These are phyloP conservation scores for Halyomorpha halys DNA, from an alignment of 1,140 invertebrate species.

Conservation along the genomic window DNA sequence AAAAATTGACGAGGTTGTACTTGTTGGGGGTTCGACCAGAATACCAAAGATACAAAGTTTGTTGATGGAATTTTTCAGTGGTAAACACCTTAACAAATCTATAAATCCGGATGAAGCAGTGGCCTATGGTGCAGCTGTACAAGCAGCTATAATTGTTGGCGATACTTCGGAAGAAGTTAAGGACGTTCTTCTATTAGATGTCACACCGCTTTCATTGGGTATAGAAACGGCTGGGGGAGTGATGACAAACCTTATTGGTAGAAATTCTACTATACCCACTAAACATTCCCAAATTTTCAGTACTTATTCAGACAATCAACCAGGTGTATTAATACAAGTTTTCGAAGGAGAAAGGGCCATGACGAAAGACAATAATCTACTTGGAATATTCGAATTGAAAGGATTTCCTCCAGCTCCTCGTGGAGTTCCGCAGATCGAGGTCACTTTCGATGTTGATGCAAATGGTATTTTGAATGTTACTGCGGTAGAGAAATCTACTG, in stretches of 20 bases:
- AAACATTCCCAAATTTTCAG: slow-evolving; percentile 95
- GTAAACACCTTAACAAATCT: slow-evolving; percentile 95
- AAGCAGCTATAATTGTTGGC: slow-evolving; percentile 86
- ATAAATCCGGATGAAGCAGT: slow-evolving; percentile 94
- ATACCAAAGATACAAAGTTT: slow-evolving; percentile 96
- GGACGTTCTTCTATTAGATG: slow-evolving; percentile 84
- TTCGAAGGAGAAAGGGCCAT: slow-evolving; percentile 89
- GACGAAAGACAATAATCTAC: slow-evolving; percentile 84
- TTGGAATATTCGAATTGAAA: slow-evolving; percentile 73
- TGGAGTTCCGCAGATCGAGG: slow-evolving; percentile 87
- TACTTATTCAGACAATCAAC: slow-evolving; percentile 93
- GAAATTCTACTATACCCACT: slow-evolving; percentile 92
- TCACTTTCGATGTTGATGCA: slow-evolving; percentile 83
- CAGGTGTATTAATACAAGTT: slow-evolving; percentile 77
- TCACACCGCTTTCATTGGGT: slow-evolving; percentile 87
- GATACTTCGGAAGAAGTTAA: slow-evolving; percentile 88
- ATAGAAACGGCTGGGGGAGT: slow-evolving; percentile 96
- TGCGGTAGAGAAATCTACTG: slow-evolving; percentile 81
- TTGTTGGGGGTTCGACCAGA: slow-evolving; percentile 96
- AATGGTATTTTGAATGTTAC: slow-evolving; percentile 83
- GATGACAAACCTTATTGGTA: slow-evolving; percentile 89
- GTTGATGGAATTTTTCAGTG: slow-evolving; percentile 91
- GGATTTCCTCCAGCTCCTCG: slow-evolving; percentile 90
- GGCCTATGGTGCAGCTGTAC: slow-evolving; percentile 79
- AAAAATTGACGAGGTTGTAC: slow-evolving; percentile 86